Percentiles rank a stretch among this genome's conserved stretches.
Conservation (phyloP, 2,888 invertebrate species). For the Archips crataeganus region DNA sequence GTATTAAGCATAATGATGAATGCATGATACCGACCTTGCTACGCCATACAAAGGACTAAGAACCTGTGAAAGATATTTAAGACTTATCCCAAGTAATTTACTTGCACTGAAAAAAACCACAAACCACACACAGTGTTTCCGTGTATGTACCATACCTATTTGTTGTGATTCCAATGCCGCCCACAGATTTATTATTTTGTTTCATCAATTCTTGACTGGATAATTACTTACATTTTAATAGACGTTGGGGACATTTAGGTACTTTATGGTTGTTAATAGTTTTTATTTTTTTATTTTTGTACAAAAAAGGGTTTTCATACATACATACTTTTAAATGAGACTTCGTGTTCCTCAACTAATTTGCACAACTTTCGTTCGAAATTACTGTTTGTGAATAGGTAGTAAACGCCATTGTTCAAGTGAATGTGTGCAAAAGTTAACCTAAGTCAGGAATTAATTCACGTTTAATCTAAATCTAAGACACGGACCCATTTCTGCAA, state of each 20-base stretch:
- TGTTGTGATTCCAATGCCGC: constrained; percentile 37
- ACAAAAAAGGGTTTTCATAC: too few species aligned
- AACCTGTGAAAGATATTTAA: constrained; percentile 13
- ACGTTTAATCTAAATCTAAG: constrained; percentile 38
- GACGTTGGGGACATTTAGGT: neutral
- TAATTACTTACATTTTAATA: neutral
- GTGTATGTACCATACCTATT: constrained; percentile 6
- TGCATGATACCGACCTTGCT: constrained; percentile 26
- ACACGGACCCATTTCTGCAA: constrained; percentile 46
- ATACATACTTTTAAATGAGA: too few species aligned
- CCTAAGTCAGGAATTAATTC: constrained; percentile 30
- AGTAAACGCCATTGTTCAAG: constrained; percentile 6
- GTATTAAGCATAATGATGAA: constrained; percentile 28
- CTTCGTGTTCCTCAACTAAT: neutral
- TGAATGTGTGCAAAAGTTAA: neutral
- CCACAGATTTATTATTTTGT: constrained; percentile 10
- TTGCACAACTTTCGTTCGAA: constrained; percentile 17
- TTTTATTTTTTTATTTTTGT: too few species aligned
- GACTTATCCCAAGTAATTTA: constrained; percentile 30
- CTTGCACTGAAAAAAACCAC: constrained; percentile 32
- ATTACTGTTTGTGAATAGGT: neutral
- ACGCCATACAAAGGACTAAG: constrained; percentile 23
- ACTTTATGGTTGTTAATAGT: too few species aligned
- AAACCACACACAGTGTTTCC: constrained; percentile 34
- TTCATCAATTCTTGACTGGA: neutral